Evolutionary conservation across 2,888 invertebrate genomes (phyloP), one percentile per base, ranked within the genome.

Genomic region (Pseudococcus viburni): DNA sequence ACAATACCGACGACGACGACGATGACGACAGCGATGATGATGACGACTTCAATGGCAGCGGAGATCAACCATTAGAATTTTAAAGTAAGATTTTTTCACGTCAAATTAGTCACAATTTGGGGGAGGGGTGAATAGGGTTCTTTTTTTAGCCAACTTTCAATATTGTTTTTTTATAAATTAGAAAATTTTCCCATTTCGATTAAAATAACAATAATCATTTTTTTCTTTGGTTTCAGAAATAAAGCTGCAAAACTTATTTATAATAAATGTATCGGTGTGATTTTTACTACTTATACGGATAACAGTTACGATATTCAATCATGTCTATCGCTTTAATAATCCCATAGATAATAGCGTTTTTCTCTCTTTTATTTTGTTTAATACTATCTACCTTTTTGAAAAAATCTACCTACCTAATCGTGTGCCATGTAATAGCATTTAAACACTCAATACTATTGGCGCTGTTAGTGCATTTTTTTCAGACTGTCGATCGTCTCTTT

Each of bases 61-160:
- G 96, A 91, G 95, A 96, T 92, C 94, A 94, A 92, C 95, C 95
- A 89, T 92, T 95, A 91, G 95, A 95, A 92, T 95, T 95, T 91
- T 96, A 95, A 93, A 90, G 68, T 77, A 46, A 22, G 64, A 64
- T 64, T 64, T 64, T 64, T 19, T 7, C 3, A 33, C 17, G 19
- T 64, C 11, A 5, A 9, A 42, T 42, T 42, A 0, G 6, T 42
- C 9, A 42, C 8, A 9, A 5, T 42, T 42, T 42, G 8, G 42
- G 42, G 9, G 9, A 5, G 42, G 42, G 42, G 42, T 7, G 42
- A 42, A 42, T 1, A 9, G 42, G 42, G 42, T 42, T 1, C 42
- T 8, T 42, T 42, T 42, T 0, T 7, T 42, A 7, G 8, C 42
- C 9, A 8, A 42, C 5, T 42, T 42, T 42, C 42, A 42, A 6